Conservation (phyloP, 2,113 vertebrate genomes). For the Clinocottus analis region DNA sequence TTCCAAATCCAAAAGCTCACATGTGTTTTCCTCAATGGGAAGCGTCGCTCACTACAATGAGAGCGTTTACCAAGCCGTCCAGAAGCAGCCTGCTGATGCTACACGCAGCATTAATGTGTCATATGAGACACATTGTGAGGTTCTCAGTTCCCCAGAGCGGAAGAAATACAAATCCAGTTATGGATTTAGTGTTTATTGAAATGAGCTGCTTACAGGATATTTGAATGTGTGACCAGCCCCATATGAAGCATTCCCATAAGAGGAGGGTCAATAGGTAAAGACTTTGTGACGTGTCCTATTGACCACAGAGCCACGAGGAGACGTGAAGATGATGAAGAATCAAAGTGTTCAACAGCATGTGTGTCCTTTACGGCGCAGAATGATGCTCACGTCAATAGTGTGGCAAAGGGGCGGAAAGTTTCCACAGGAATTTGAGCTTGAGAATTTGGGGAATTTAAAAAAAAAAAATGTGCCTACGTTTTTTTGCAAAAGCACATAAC, state of each 20-base stretch:
- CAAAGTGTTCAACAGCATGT: constrained; percentile 60
- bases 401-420: no score
- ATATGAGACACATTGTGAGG: constrained; percentile 61
- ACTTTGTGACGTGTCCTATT: constrained; percentile 64
- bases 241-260: constrained; percentile 80
- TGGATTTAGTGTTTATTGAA: constrained; percentile 81
- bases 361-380: constrained; percentile 60
- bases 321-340: constrained; percentile 74
- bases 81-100: constrained; percentile 7
- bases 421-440: no score
- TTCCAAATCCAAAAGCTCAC: constrained; percentile 11
- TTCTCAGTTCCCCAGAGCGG: constrained; percentile 58
- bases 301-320: constrained; percentile 64
- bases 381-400: constrained; percentile 66
- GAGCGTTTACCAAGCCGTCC: constrained; percentile 13
- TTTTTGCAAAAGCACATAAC: no score
- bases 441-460: no score
- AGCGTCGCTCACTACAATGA: constrained; percentile 10
- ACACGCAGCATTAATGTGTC: constrained; percentile 35
- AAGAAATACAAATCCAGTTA: constrained; percentile 76
- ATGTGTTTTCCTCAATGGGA: constrained; percentile 29
- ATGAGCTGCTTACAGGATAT: constrained; percentile 76
- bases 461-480: no score
- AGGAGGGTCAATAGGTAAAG: constrained; percentile 74
- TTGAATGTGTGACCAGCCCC: constrained; percentile 73